Evolutionary conservation across 2,113 vertebrate species (phyloP), one percentile per base, ranked within the genome.

Genomic region (Oncorhynchus gorbuscha): DNA sequence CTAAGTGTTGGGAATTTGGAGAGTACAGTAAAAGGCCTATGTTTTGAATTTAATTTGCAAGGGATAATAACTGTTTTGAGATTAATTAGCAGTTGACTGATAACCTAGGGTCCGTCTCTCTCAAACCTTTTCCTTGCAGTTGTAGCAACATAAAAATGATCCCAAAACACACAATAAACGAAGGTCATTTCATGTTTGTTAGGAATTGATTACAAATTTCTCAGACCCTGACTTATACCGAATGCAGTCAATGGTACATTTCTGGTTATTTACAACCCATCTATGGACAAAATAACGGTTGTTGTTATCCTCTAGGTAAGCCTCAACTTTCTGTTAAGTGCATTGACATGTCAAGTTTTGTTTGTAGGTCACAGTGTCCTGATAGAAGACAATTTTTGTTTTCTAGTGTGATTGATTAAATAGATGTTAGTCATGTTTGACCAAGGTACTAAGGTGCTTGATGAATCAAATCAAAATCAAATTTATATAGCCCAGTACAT

Each of bases 211-310:
- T 77, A 70, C 49, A 65, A 16, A 48, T 35, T 93, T 91, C 88
- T 35, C 70, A 85, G 89, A 91, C 92, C 12, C 16, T 28, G 45
- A n/a, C 22, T 90, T 93, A 78, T 85, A 80, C 75, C 79, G 90
- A 89, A 92, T 81, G 69, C 22, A 70, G 74, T 86, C 75, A 6
- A 30, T 3, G 30, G 72, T 61, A n/a, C 65, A 49, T 81, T 90
- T 89, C 86, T 81, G 72, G 74, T 79, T 83, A 76, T 88, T 89
- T 81, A 69, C 72, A 81, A 20, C 20, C 13, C 55, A 16, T 58
- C 20, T 5, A 6, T 58, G 18, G 20, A 58, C 13, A 20, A 58
- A 18, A 6, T 4, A 4, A 58, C 18, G 55, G 55, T 58, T 58
- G 20, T 18, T 20, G 18, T 18, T 18, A 4, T 58, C 55, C 55